Evolutionary conservation across 2,113 vertebrate genomes (phyloP), one percentile per base, ranked within the genome.

Genomic region (Heterotilapia buettikoferi): DNA sequence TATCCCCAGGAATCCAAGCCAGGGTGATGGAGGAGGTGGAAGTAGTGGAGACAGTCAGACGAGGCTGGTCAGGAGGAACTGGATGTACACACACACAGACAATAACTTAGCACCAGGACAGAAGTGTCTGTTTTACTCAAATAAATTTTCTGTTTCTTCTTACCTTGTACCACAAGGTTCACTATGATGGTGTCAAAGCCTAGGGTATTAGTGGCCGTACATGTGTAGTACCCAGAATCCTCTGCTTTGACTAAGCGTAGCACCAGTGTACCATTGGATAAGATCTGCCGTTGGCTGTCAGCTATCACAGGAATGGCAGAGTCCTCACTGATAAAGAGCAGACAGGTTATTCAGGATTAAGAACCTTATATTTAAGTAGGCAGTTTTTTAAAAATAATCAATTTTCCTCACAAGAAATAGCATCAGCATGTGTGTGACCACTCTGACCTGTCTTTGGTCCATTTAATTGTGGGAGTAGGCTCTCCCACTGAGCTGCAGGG

Each of bases 111-210:
- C 26, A 61, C n/a, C 57, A 43, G 52, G 81, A 24, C 14, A 66
- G 10, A 86, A 73, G 8, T n/a, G 4, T 78, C 45, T 47, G 10
- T 31, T 29, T 43, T 38, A 26, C 36, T 78, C 5, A 80, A 33
- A 76, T 14, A 16, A 9, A 38, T 8, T 19, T n/a, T 13, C 21
- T 13, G 45, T 40, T 68, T 86, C 10, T 11, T 31, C 96, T 95
- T 94, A 99, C 99, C 99, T 97, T 99, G 98, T 56, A 99, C 99
- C 86, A 99, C 96, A 8, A 99, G 97, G 93, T 99, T 99, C 91
- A 99, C 96, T 54, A 99, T 99, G 95, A 99, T 99, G 93, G 98
- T 99, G 94, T 99, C 99, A 0, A 99, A 99, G 86, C 98, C 98
- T 31, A 98, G 97, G 0, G 98, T 99, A 95, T 99, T 99, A 63